Base-by-base conservation (phyloP, 2,888 invertebrate genomes). In the Acanthopleura granulata region DNA sequence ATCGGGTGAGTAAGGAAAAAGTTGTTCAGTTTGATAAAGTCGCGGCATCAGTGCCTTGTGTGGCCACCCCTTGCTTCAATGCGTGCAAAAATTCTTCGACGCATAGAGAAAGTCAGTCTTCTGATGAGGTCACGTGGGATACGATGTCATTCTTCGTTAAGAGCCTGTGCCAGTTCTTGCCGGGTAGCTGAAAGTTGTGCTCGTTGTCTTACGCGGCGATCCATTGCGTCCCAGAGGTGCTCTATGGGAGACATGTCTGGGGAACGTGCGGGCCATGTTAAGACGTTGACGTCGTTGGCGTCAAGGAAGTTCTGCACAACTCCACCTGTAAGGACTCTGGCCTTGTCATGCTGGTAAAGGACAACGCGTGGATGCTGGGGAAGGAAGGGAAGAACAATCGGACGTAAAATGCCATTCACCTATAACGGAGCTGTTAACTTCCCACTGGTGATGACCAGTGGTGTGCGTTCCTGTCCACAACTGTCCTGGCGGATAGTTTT, bases 281-380 rank as follows among this genome's bases (percentile, higher is more conserved):
- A 51, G 51, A 51, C 51, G 51, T 51, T 51, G 51, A 51, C n/a
- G n/a, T n/a, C n/a, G n/a, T n/a, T 51, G 51, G 51, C 51, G 51
- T 51, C 51, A 51, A 51, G 51, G 51, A 51, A 51, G 51, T 51
- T 51, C 18, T 51, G 51, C 14, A 51, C 51, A 15, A 51, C 14
- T 51, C 51, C 14, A 51, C 14, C 51, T 51, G 51, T 51, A 51
- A 15, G 51, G 51, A 18, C 18, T 51, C 51, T 51, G 51, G 51
- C 18, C 14, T 51, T 51, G 18, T 51, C 51, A 51, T 51, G 51
- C 18, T 51, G 51, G 51, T 51, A 51, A 51, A 51, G 14, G 51
- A 51, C 51, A 14, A 14, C 51, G 14, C 18, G 51, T 51, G 14
- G 51, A 15, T 51, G 51, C 51, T 51, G 51, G 18, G 14, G 51